Percentiles rank a stretch among this genome's conserved stretches.
phyloP scores from a whole-genome alignment of 2,888 invertebrate species.

The Morpho achilles region DNA sequence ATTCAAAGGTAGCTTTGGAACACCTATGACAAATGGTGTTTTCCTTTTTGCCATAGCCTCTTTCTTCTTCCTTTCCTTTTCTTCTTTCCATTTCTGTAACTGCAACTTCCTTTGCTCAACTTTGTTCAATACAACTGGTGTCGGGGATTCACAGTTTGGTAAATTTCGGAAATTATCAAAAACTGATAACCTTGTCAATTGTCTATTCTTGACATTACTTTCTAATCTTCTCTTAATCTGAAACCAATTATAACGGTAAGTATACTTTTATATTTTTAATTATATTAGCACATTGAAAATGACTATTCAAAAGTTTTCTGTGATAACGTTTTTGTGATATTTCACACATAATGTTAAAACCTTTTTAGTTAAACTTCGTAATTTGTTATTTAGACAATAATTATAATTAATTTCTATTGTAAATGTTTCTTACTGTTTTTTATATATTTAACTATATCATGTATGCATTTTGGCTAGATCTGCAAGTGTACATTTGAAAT shows the following conservation, averaged over 20 bases:
- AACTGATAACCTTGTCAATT: slow-evolving; percentile 45
- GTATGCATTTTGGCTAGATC: no score
- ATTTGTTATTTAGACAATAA: no score
- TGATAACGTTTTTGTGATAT: no score
- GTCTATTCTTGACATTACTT: slow-evolving; percentile 44
- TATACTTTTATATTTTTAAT: no score
- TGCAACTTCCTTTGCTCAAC: slow-evolving; percentile 51
- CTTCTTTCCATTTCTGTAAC: slow-evolving; percentile 64
- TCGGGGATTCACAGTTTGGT: slow-evolving; percentile 39
- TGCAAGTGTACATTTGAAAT: no score
- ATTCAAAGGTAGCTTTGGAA: slow-evolving; percentile 43
- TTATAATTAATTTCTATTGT: no score
- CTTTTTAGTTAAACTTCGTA: no score
- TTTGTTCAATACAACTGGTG: slow-evolving; percentile 31
- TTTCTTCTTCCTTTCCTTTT: slow-evolving; percentile 59
- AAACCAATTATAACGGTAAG: slow-evolving; percentile 25
- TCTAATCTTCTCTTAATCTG: slow-evolving; percentile 57
- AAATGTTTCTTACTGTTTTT: no score
- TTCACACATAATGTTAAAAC: no score
- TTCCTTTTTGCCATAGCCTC: slow-evolving; percentile 50
- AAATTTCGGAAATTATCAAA: slow-evolving; percentile 57
- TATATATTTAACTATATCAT: no score
- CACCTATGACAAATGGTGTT: slow-evolving; percentile 60
- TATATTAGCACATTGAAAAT: no score
- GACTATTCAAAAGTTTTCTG: no score